Evolutionary conservation across 2,888 invertebrate genomes (phyloP), one percentile per base, ranked within the genome.

Genomic region (Hartigia nigra): DNA sequence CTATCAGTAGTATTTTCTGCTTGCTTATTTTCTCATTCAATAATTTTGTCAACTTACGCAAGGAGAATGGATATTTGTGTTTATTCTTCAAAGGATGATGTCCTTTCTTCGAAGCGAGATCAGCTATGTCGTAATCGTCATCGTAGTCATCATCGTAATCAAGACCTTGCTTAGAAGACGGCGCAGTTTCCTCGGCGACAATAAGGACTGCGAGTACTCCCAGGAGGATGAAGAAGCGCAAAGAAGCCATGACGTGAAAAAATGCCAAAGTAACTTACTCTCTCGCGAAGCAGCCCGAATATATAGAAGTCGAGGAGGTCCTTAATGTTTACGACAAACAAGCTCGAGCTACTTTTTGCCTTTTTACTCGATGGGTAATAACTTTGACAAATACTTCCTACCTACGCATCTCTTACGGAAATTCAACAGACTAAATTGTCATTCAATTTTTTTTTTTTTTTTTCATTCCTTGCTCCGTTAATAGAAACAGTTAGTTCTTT

Each of bases 311-410:
- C 55, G 2, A 55, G 55, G 9, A 23, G 55, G 55, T 23, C 55
- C 55, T 55, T 85, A 87, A 86, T 85, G 83, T 81, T 81, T 86
- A 81, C 80, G 79, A 81, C 84, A 87, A 87, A 82, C 86, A 86
- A 81, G 84, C 82, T 82, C 83, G 84, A 79, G 80, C 83, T 80
- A 83, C 83, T 86, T 85, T 83, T 84, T 82, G 76, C 82, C 82
- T 84, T 85, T 31, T 37, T 2, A 80, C 78, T 70, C 76, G 74
- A 5, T 14, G 23, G 14, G 34, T 77, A 12, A 55, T 23, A 23
- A 23, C 55, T 55, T 55, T 23, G 55, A 55, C 55, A 55, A 55
- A 55, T 55, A 55, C 23, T 55, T 55, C 55, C 55, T 55, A 23
- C 23, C 23, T n/a, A 23, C 23, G 55, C 55, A 23, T 23, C 55